Base-by-base conservation (phyloP, 2,888 invertebrate genomes). In the Stramonita haemastoma region DNA sequence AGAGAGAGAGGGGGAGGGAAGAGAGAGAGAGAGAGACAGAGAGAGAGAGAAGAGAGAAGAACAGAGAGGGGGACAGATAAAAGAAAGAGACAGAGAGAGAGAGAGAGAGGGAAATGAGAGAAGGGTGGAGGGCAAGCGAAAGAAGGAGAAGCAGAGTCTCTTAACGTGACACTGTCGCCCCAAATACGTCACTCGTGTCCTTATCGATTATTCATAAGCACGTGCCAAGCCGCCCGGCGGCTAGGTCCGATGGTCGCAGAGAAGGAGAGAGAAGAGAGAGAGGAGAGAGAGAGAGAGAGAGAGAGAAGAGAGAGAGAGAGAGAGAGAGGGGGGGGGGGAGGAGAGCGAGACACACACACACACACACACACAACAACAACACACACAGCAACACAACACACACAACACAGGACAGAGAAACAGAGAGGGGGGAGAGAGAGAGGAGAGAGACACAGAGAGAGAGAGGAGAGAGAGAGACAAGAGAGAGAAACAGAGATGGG, bases 171-270 rank as follows among this genome's bases (percentile, higher is more conserved):
- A 73, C 29, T 29, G 13, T 73, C 73, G 73, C n/a, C 8, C 73
- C 29, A 26, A 73, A 73, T 73, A 73, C 73, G 73, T 73, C 73
- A 29, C 29, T 73, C n/a, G 73, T 73, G 73, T 73, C 73, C 73
- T 73, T 73, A 73, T 73, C n/a, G 73, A 73, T 73, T 73, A 73
- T 73, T 73, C 73, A 73, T 73, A 73, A 73, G 73, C n/a, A 11
- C 73, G 73, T 73, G 73, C n/a, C 8, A 26, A n/a, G 73, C 73
- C 73, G 73, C n/a, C n/a, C 29, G n/a, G n/a, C 29, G 73, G 29
- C 46, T 46, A 46, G 73, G 73, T 73, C 73, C 73, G 73, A 73
- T 73, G 73, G 70, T 73, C 6, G n/a, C 73, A 1, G 26, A 70
- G 0, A 70, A 22, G 26, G 70, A 26, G 70, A 70, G 70, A 70